Base-by-base conservation (phyloP, 2,113 vertebrate genomes). In the Irena cyanogastra region DNA sequence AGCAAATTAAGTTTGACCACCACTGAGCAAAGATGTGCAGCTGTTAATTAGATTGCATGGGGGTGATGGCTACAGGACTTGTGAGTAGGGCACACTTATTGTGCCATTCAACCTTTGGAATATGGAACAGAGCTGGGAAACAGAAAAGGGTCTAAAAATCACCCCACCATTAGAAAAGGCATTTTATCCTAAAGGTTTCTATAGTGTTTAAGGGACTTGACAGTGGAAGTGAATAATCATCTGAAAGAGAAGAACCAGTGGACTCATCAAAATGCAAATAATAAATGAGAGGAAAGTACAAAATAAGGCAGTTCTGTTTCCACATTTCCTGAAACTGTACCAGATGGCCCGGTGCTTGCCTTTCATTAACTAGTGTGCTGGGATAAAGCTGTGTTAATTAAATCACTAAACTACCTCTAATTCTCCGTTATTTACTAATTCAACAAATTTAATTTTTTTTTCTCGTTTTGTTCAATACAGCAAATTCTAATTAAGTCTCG, bases 331-430 rank as follows among this genome's bases (percentile, higher is more conserved):
- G 83, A 96, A 94, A 93, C 60, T 52, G 79, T 87, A 95, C 95
- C 94, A 97, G 96, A 97, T 96, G 97, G 97, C 90, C 92, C 82
- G 75, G 14, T 57, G 63, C 94, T 96, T 95, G 89, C 69, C 83
- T 94, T 96, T 95, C 94, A 96, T 96, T 94, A 96, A 96, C 92
- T 92, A 92, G 89, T 91, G 87, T 92, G 89, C 94, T 95, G 91
- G 90, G 76, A 97, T 96, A 96, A 96, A 96, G 87, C 95, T 91
- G 90, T 87, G 95, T 96, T 97, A 97, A 97, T 97, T 97, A 97
- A 97, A 97, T 97, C 94, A 89, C 95, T 96, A 93, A 97, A 96
- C 94, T 94, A 97, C 83, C 77, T 89, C 92, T 95, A 97, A 97
- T 97, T 97, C 88, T 94, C 70, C 75, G 64, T 94, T 96, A 97